phyloP scores from a whole-genome alignment of 2,797 vertebrate genomes.

The Poliocrania exsul region DNA sequence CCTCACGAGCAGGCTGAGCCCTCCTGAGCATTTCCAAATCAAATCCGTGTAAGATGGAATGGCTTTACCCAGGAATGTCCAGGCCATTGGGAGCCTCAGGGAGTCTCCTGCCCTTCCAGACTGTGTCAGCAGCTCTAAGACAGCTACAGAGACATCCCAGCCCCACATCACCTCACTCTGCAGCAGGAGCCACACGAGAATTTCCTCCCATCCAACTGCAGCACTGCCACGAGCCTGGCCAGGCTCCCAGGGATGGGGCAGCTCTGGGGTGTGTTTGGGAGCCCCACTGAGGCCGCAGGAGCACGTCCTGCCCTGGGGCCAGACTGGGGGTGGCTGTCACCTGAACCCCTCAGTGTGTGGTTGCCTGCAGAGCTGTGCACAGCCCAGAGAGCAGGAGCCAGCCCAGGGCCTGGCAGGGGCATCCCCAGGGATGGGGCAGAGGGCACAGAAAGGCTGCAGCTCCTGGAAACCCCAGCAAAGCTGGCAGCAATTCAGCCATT shows the following conservation, averaged over 20 bases:
- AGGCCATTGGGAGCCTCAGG: no score
- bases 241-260: no score
- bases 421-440: background rate
- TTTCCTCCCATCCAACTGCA: background rate
- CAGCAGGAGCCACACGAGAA: constrained; percentile 48
- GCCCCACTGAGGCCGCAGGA: background rate
- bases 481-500: rapidly evolving
- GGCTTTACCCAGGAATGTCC: background rate
- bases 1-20: no score
- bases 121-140: background rate
- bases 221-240: background rate
- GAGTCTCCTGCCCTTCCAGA: no score
- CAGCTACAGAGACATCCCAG: background rate
- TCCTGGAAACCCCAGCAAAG: background rate
- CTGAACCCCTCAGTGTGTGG: background rate
- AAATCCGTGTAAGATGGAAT: no score
- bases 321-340: constrained; percentile 9
- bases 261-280: no score
- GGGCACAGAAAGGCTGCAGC: background rate
- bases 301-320: constrained; percentile 42
- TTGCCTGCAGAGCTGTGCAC: constrained; percentile 48
- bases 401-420: background rate
- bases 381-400: background rate
- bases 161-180: constrained; percentile 15
- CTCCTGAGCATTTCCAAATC: no score